Base-by-base conservation (phyloP, 2,113 vertebrate genomes). In the Gila orcuttii region DNA sequence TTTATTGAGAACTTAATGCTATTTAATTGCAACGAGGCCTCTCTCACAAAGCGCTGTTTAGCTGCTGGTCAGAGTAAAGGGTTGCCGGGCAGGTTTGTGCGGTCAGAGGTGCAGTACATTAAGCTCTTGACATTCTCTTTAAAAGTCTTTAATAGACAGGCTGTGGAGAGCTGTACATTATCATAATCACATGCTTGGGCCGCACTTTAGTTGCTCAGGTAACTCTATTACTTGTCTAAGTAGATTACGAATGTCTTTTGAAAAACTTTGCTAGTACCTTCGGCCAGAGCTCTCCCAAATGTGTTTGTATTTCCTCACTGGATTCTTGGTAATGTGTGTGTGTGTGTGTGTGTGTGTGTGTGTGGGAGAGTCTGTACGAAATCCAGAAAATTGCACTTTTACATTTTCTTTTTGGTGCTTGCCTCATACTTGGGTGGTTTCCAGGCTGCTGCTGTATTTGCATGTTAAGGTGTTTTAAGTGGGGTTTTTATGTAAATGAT, bases 151-250 rank as follows among this genome's bases (percentile, higher is more conserved):
- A 68, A 80, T 83, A 64, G 62, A 13, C 62, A 64, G 50, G 10
- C 62, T 62, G 19, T 42, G n/a, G 62, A 50, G 39, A 47, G 59
- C 66, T 87, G 69, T 50, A 76, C 68, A 83, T 83, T 78, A 87
- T 85, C 71, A 76, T 77, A 57, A 88, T 86, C 85, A 74, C 82
- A 89, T 78, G 82, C 50, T 64, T 45, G 28, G n/a, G 71, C 77
- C 28, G 23, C 59, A 23, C 55, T 57, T 57, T 57, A 57, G 55
- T 23, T 23, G 55, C 19, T 57, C 19, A 57, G 55, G 55, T 57
- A 82, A 86, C 69, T 86, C 39, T 84, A 85, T 89, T 84, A 85
- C 71, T 31, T 84, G 9, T 17, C 39, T 73, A 59, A 86, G 23
- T 74, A 84, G 31, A 88, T 86, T 71, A 39, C 55, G 25, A 13